Evolutionary conservation across 2,113 vertebrate species (phyloP).

Genomic region (Bombycilla garrulus): DNA sequence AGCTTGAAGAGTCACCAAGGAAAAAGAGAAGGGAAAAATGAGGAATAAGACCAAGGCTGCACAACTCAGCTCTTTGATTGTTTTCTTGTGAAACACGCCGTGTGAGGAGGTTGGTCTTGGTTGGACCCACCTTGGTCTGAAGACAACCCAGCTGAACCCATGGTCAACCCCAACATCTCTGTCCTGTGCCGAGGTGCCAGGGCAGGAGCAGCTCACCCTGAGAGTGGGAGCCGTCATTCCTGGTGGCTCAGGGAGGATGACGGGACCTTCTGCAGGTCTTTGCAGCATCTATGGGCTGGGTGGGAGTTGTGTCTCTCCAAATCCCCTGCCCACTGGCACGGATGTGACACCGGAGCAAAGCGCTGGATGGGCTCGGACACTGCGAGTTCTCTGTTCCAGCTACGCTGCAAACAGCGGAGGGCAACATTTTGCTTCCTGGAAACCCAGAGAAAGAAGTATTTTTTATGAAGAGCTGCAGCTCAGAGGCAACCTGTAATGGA

Average conservation of each 20-base stretch:
- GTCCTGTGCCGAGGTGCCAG: rapidly evolving
- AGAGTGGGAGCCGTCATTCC: rapidly evolving
- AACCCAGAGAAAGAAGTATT: constrained; percentile 45
- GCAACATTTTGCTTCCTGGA: constrained; percentile 66
- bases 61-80: neutral
- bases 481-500: constrained; percentile 47
- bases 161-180: rapidly evolving
- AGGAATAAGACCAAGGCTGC: neutral
- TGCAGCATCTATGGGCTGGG: neutral
- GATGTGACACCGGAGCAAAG: neutral
- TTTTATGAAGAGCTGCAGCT: constrained; percentile 46
- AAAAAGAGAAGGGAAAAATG: neutral
- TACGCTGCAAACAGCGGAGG: constrained; percentile 33
- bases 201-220: neutral
- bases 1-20: neutral
- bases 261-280: neutral
- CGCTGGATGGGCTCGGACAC: rapidly evolving
- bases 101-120: neutral
- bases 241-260: neutral
- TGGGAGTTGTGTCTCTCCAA: neutral
- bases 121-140: neutral
- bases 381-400: neutral
- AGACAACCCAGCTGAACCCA: neutral
- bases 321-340: neutral
- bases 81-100: rapidly evolving